Evolutionary conservation across 2,888 invertebrate species (phyloP).

Genomic region (Phania funesta): DNA sequence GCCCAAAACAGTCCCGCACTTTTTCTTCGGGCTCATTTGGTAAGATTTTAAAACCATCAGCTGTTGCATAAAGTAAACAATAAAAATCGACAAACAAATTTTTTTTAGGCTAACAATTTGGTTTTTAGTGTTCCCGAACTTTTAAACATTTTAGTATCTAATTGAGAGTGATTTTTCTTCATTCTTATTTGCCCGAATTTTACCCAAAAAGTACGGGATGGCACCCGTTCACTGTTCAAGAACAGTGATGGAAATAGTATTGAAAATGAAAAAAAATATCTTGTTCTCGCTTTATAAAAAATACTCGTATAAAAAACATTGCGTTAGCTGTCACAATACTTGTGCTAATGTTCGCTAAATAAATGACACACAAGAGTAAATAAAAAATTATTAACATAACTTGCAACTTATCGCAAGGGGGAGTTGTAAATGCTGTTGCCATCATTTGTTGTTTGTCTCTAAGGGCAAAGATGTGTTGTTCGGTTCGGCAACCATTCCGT

Average conservation of each 20-base stretch:
- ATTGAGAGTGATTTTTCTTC: no score
- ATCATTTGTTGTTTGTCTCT: conserved; percentile 49
- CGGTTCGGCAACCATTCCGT: conserved; percentile 47
- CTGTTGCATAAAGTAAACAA: no score
- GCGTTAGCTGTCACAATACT: conserved; percentile 45
- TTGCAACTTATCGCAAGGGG: conserved; percentile 63
- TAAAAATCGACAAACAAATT: no score
- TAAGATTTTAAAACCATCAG: no score
- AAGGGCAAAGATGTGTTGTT: conserved; percentile 50
- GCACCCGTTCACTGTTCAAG: no score
- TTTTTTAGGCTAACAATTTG: no score
- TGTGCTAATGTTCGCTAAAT: conserved; percentile 62
- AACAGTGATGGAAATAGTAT: neutral
- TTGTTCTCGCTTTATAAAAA: neutral
- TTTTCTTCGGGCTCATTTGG: no score
- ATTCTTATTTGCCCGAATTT: no score
- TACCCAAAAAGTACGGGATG: no score
- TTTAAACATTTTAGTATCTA: no score
- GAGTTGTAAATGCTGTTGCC: conserved; percentile 60
- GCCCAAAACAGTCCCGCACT: no score
- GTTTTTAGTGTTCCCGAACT: no score
- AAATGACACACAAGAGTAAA: conserved; percentile 68
- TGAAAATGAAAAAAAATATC: neutral
- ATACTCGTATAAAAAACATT: neutral
- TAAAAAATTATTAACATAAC: conserved; percentile 70